Percentiles rank a stretch among this genome's conserved stretches.
Evolutionary conservation across 1,140 invertebrate genomes (phyloP).

Genomic region (Pseudomyrmex concolor): DNA sequence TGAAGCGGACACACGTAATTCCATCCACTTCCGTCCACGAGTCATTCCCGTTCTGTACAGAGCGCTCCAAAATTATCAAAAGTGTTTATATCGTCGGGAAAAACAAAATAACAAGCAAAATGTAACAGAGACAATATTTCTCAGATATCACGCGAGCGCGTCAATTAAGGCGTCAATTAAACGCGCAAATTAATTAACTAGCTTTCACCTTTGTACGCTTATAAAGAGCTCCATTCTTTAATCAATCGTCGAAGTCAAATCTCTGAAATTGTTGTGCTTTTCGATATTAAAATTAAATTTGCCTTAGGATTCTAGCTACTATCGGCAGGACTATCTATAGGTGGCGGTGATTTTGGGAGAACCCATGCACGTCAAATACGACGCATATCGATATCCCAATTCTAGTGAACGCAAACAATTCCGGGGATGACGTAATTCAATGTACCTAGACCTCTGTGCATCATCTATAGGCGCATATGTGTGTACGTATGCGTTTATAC

Average conservation of each 20-base stretch:
- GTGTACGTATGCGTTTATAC: too few species aligned
- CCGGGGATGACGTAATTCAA: conserved; percentile 42
- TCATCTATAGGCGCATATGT: neutral
- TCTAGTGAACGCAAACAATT: conserved; percentile 44
- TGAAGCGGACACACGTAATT: conserved; percentile 30
- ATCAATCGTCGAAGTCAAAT: neutral
- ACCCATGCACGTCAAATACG: conserved; percentile 45
- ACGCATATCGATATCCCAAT: conserved; percentile 44
- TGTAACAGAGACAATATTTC: neutral
- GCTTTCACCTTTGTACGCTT: too few species aligned
- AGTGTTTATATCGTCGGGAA: neutral
- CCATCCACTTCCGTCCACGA: conserved; percentile 24
- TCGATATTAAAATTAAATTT: neutral
- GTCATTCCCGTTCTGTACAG: neutral
- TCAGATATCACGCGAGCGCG: neutral
- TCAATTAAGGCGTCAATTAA: too few species aligned
- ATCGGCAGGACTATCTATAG: neutral
- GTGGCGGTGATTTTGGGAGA: conserved; percentile 4
- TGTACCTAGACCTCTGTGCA: conserved; percentile 38
- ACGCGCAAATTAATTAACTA: too few species aligned
- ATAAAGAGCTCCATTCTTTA: neutral
- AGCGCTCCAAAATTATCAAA: neutral
- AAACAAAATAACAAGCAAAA: neutral
- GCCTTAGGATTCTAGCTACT: neutral
- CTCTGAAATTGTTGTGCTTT: neutral